A percentile compares a stretch with the other conserved stretches of the same genome.
Evolutionary conservation across 1,140 invertebrate species (phyloP).

Genomic region (Sitobion miscanthi): DNA sequence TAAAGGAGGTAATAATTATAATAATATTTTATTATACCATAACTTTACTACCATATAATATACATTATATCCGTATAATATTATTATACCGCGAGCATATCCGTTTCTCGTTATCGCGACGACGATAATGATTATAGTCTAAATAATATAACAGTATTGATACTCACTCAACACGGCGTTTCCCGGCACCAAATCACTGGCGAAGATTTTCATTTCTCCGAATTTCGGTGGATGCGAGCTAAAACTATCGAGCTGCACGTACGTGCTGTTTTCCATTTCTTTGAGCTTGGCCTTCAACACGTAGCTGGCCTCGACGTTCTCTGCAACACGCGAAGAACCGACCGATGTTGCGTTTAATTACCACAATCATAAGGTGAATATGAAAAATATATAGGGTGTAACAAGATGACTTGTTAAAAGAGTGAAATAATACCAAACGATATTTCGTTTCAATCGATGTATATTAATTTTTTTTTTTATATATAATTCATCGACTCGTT

Average conservation of each 20-base stretch:
- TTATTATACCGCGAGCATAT: background rate
- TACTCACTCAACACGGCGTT: slow-evolving; percentile 39
- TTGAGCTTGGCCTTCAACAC: slow-evolving; percentile 13
- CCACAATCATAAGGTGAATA: too few species aligned
- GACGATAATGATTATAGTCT: background rate
- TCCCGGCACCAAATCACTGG: slow-evolving; percentile 20
- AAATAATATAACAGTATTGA: background rate
- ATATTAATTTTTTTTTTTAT: too few species aligned
- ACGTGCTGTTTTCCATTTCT: slow-evolving; percentile 15
- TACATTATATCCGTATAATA: too few species aligned
- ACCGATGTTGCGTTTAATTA: background rate
- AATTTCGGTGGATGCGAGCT: slow-evolving; percentile 34
- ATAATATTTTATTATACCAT: too few species aligned
- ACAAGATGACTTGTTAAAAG: too few species aligned
- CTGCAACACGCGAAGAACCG: background rate
- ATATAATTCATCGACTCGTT: too few species aligned
- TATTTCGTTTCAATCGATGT: too few species aligned
- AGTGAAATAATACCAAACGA: too few species aligned
- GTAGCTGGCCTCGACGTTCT: slow-evolving; percentile 24
- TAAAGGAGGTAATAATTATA: too few species aligned
- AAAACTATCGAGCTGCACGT: slow-evolving; percentile 30
- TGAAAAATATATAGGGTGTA: background rate
- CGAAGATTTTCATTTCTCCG: slow-evolving; percentile 18
- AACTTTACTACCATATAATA: too few species aligned
- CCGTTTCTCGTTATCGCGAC: background rate